A percentile compares a stretch with the other conserved stretches of the same genome.
These are phyloP conservation scores for Aptenodytes patagonicus DNA, from an alignment of 2,113 vertebrate genomes.

Conservation along the genomic window DNA sequence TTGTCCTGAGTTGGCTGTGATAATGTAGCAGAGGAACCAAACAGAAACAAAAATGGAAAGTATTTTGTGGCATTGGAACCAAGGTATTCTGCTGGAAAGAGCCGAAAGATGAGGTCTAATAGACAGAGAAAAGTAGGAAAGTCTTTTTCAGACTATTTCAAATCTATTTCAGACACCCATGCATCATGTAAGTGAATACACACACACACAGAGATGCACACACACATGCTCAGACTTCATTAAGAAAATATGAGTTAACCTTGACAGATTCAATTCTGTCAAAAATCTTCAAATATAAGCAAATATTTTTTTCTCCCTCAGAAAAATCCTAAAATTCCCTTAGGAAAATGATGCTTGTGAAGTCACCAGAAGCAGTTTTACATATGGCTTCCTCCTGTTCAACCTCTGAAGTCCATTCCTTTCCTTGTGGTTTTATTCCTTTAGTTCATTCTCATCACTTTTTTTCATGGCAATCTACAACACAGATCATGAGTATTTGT, in stretches of 20 bases:
- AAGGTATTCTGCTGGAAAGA: background rate
- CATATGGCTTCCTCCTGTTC: background rate
- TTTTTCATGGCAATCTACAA: background rate
- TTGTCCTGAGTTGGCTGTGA: background rate
- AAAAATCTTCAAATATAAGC: background rate
- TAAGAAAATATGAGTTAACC: background rate
- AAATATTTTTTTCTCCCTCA: background rate
- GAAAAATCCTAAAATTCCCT: background rate
- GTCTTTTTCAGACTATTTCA: background rate
- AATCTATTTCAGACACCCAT: background rate
- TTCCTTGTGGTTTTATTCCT: background rate
- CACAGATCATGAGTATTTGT: background rate
- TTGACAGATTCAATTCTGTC: background rate
- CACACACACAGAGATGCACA: rapidly evolving
- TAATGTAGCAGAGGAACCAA: background rate
- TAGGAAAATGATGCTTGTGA: background rate
- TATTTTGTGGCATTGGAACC: background rate
- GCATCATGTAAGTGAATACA: background rate
- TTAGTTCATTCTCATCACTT: background rate
- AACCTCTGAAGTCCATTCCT: background rate
- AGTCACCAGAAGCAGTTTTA: background rate
- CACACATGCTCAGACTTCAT: background rate
- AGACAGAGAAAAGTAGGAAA: background rate
- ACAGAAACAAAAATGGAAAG: background rate
- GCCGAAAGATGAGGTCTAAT: background rate